A percentile compares a stretch with the other conserved stretches of the same genome.
phyloP scores from a whole-genome alignment of 2,888 invertebrate species.

The Latrodectus elegans region DNA sequence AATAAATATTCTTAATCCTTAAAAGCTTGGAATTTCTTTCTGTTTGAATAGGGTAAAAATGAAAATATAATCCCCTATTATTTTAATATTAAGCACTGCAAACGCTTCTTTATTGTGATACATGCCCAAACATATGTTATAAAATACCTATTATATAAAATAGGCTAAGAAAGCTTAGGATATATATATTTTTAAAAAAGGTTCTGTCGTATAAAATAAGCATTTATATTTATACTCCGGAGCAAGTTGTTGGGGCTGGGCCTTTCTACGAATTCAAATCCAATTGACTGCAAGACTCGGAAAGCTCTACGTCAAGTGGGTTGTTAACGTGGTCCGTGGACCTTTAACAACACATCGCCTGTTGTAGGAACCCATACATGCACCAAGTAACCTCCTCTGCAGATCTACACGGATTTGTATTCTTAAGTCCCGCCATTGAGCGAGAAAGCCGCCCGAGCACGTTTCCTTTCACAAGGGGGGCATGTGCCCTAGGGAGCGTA shows the following conservation, averaged over 20 bases:
- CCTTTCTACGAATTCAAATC: conserved; percentile 36
- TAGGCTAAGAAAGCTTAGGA: too few species aligned
- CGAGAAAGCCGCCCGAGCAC: conserved; percentile 43
- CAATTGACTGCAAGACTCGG: conserved; percentile 51
- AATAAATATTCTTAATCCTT: too few species aligned
- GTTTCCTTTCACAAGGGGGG: conserved; percentile 64
- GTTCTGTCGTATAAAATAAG: too few species aligned
- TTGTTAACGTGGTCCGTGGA: conserved; percentile 55
- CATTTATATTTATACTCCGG: too few species aligned
- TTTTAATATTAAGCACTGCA: too few species aligned
- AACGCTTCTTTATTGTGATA: too few species aligned
- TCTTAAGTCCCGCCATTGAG: conserved; percentile 58
- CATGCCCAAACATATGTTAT: too few species aligned
- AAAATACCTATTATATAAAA: too few species aligned
- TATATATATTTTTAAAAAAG: too few species aligned
- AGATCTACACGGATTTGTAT: conserved; percentile 43
- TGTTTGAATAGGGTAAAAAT: too few species aligned
- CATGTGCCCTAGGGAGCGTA: conserved; percentile 48
- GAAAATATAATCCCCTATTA: too few species aligned
- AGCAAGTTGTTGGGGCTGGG: not conserved
- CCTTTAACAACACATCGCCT: conserved; percentile 27
- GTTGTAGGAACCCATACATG: conserved; percentile 29
- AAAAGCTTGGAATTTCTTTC: too few species aligned
- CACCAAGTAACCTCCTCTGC: conserved; percentile 22
- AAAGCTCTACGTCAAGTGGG: conserved; percentile 55